phyloP scores from a whole-genome alignment of 2,113 vertebrate species.

The Thinocorus orbignyianus region DNA sequence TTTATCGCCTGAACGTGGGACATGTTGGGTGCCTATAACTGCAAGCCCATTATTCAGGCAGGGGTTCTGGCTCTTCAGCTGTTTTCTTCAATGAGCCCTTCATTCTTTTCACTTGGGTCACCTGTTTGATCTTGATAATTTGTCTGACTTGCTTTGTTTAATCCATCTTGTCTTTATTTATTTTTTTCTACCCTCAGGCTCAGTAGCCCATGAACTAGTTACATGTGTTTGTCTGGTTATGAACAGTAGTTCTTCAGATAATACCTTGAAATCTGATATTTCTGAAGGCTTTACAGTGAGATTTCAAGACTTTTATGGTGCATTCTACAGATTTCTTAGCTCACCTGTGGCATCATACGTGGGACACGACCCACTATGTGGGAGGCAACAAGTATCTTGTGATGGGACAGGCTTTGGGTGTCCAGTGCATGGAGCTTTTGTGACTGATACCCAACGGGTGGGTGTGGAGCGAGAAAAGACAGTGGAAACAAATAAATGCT shows the following conservation, averaged over 20 bases:
- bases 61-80: background rate
- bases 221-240: background rate
- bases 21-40: background rate
- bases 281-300: background rate
- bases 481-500: background rate
- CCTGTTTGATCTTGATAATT: constrained; percentile 53
- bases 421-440: accelerated
- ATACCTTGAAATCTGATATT: background rate
- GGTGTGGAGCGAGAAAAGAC: background rate
- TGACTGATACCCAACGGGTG: background rate
- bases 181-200: background rate
- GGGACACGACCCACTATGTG: accelerated
- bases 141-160: constrained; percentile 27
- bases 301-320: background rate
- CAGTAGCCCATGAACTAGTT: background rate
- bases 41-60: background rate
- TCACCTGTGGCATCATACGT: accelerated
- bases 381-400: background rate
- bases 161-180: background rate
- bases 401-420: background rate
- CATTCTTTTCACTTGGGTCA: constrained; percentile 36
- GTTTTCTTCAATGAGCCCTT: background rate
- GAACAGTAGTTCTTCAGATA: background rate
- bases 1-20: background rate
- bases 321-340: background rate